Evolutionary conservation across 2,797 vertebrate genomes (phyloP).

Genomic region (Rhodeus uyekii): DNA sequence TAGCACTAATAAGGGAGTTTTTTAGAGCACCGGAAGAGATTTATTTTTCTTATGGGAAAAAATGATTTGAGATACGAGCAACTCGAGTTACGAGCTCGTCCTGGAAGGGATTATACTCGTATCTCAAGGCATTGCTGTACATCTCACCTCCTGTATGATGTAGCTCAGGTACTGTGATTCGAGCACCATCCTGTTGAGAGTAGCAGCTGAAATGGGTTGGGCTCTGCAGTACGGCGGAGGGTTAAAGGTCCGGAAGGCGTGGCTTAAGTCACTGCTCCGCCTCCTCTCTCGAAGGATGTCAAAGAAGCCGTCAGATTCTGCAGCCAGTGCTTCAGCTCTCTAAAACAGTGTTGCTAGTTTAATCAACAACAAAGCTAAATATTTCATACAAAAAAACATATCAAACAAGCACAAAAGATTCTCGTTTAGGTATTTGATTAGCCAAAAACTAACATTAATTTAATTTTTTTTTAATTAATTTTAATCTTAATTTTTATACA

Average conservation of each 20-base stretch:
- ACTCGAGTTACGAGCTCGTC: no score
- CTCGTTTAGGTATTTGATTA: no score
- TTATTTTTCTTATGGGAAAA: no score
- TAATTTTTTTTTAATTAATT: no score
- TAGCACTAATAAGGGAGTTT: no score
- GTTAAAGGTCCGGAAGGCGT: conserved; percentile 86
- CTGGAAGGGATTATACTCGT: no score
- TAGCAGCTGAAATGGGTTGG: conserved; percentile 74
- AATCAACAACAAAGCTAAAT: neutral
- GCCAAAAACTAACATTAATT: no score
- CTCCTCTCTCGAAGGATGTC: conserved; percentile 88
- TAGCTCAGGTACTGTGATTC: conserved; percentile 87
- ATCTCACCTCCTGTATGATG: conserved; percentile 84
- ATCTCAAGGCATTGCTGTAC: neutral
- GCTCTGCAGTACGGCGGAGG: conserved; percentile 81
- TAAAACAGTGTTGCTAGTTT: conserved; percentile 2
- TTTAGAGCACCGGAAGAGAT: no score
- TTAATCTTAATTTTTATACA: no score
- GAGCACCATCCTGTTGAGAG: conserved; percentile 85
- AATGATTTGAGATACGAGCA: no score
- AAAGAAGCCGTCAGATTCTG: conserved; percentile 28
- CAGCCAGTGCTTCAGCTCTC: neutral
- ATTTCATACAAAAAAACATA: no score
- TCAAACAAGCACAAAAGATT: no score
- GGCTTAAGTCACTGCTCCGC: conserved; percentile 82